A percentile compares a stretch with the other conserved stretches of the same genome.
Evolutionary conservation across 2,888 invertebrate species (phyloP).

Genomic region (Protula sp.): DNA sequence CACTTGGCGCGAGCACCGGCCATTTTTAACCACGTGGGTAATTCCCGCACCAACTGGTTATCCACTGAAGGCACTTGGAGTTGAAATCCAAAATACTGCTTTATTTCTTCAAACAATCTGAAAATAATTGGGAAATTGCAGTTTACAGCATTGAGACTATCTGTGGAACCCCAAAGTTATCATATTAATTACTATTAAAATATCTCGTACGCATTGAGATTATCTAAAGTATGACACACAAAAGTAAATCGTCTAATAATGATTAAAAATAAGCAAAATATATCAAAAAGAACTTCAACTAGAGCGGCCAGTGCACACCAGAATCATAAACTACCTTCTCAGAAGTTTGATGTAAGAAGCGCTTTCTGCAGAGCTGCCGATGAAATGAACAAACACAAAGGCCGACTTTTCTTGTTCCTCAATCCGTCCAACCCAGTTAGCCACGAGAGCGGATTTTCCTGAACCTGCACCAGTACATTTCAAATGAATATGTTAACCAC

Average conservation of each 20-base stretch:
- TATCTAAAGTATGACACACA: too few relatives aligned
- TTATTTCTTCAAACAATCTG: constrained; percentile 37
- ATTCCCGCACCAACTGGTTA: constrained; percentile 25
- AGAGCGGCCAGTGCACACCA: too few relatives aligned
- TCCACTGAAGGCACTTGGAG: constrained; percentile 31
- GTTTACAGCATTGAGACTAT: too few relatives aligned
- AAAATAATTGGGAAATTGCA: neutral
- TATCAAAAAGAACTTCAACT: too few relatives aligned
- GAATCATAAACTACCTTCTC: constrained; percentile 31
- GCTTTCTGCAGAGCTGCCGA: constrained; percentile 39
- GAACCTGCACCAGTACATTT: constrained; percentile 30
- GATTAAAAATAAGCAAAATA: too few relatives aligned
- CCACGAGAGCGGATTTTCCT: constrained; percentile 38
- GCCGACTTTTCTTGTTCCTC: constrained; percentile 27
- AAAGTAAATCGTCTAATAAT: too few relatives aligned
- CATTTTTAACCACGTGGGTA: constrained; percentile 30
- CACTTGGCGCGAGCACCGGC: constrained; percentile 26
- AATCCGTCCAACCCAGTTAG: constrained; percentile 32
- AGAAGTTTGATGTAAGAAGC: constrained; percentile 32
- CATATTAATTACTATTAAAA: too few relatives aligned
- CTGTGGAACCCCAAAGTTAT: too few relatives aligned
- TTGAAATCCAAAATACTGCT: constrained; percentile 28
- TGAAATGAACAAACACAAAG: constrained; percentile 38
- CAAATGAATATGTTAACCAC: neutral
- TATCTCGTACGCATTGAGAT: too few relatives aligned